phyloP scores from a whole-genome alignment of 2,888 invertebrate genomes.

The Ligdia adustata region DNA sequence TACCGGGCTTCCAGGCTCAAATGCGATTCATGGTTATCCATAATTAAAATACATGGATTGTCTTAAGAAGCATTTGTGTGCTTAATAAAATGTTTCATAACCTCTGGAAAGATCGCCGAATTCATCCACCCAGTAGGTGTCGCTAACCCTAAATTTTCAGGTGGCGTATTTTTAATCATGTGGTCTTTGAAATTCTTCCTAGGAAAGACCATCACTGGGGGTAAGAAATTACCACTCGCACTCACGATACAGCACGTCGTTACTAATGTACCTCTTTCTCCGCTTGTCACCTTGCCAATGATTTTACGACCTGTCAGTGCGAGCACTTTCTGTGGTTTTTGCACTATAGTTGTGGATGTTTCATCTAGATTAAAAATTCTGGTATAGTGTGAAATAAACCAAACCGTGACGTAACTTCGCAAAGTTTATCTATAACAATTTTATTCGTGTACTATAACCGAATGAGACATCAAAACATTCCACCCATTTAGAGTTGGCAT shows the following conservation, averaged over 20 bases:
- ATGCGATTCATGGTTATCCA: slow-evolving; percentile 36
- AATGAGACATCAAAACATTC: no score
- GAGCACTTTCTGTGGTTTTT: slow-evolving; percentile 15
- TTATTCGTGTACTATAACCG: no score
- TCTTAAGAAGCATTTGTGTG: slow-evolving; percentile 17
- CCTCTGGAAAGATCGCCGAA: not conserved
- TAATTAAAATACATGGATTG: slow-evolving; percentile 30
- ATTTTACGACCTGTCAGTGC: slow-evolving; percentile 10
- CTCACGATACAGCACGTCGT: no score
- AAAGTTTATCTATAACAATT: no score
- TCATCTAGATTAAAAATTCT: slow-evolving; percentile 24
- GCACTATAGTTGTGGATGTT: slow-evolving; percentile 24
- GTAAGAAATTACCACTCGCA: no score
- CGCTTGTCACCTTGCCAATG: slow-evolving; percentile 42
- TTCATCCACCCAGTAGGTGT: not conserved
- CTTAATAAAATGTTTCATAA: slow-evolving; percentile 36
- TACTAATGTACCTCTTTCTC: slow-evolving; percentile 24
- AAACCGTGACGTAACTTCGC: no score
- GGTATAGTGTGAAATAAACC: no score
- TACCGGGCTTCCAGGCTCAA: not conserved
- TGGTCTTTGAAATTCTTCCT: slow-evolving; percentile 42
- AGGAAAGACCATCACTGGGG: slow-evolving; percentile 23
- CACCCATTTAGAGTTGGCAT: no score
- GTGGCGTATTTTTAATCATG: no score
- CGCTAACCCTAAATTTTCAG: not conserved